These are phyloP conservation scores for Henricia sp. DNA, from an alignment of 53 echinoderm and acorn worm species.

Conservation along the genomic window DNA sequence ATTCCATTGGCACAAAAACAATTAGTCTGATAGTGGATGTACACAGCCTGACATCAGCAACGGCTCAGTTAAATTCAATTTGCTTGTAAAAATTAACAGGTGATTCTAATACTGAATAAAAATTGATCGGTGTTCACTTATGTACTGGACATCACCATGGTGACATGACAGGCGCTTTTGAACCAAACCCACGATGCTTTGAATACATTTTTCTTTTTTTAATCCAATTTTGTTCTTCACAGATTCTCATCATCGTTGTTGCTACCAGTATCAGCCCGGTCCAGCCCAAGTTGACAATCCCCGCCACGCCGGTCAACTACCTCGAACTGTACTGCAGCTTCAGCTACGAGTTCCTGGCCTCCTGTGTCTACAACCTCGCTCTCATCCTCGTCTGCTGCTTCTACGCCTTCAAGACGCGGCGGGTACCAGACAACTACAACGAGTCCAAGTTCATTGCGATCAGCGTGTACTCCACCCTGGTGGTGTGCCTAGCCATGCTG, in stretches of 20 bases:
- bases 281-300: not conserved
- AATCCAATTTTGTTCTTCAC: not conserved
- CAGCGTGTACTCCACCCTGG: conserved; percentile 65
- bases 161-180: too few relatives aligned
- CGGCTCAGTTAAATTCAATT: too few relatives aligned
- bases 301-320: conserved; percentile 13
- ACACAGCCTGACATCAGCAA: too few relatives aligned
- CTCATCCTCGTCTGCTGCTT: conserved; percentile 55
- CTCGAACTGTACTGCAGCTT: conserved; percentile 41
- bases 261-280: conserved; percentile 4
- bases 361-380: conserved; percentile 52
- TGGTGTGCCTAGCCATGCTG: conserved; percentile 43
- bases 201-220: too few relatives aligned
- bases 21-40: too few relatives aligned
- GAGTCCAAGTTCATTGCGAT: conserved; percentile 61
- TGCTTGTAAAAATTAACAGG: too few relatives aligned
- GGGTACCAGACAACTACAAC: conserved; percentile 62
- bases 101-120: too few relatives aligned
- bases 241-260: conserved; percentile 42
- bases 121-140: too few relatives aligned
- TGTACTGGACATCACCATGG: too few relatives aligned
- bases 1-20: too few relatives aligned
- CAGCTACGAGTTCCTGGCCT: conserved; percentile 22
- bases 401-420: conserved; percentile 48
- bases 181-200: too few relatives aligned